Evolutionary conservation across 2,797 vertebrate species (phyloP).

Genomic region (Chrosomus eos): DNA sequence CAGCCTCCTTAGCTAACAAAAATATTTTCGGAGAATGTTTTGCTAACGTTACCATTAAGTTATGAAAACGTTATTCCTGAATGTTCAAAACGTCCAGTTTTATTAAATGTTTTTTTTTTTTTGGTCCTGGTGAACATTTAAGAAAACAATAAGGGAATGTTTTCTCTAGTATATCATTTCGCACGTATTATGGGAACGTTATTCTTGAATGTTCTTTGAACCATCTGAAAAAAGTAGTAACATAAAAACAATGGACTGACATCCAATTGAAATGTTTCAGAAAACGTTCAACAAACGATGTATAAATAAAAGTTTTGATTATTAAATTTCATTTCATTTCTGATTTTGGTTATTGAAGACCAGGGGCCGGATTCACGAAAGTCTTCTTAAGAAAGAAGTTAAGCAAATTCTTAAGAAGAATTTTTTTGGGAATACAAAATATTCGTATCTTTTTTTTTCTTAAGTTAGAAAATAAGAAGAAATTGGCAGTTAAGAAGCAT

Average conservation of each 20-base stretch:
- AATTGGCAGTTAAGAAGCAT: too few relatives aligned
- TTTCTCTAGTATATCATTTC: not conserved
- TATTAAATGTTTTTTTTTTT: too few relatives aligned
- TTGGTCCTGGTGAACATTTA: not conserved
- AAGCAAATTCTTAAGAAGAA: too few relatives aligned
- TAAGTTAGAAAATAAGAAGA: too few relatives aligned
- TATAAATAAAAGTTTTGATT: not conserved
- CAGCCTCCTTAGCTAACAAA: not conserved
- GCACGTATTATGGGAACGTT: not conserved
- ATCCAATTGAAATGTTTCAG: not conserved
- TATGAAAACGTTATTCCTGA: not conserved
- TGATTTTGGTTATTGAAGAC: not conserved
- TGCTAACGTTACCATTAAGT: not conserved
- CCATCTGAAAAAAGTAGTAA: not conserved
- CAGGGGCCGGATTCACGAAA: too few relatives aligned
- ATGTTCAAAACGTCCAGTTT: not conserved
- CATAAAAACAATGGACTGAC: not conserved
- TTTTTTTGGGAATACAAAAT: too few relatives aligned
- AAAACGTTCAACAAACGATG: not conserved
- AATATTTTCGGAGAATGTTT: not conserved
- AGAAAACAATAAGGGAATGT: not conserved
- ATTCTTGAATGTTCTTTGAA: not conserved
- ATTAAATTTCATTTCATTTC: too few relatives aligned
- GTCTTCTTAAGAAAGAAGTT: too few relatives aligned
- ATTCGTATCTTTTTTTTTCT: too few relatives aligned